These are phyloP conservation scores for Ia io DNA, from an alignment of 2,113 vertebrate genomes.

Conservation along the genomic window DNA sequence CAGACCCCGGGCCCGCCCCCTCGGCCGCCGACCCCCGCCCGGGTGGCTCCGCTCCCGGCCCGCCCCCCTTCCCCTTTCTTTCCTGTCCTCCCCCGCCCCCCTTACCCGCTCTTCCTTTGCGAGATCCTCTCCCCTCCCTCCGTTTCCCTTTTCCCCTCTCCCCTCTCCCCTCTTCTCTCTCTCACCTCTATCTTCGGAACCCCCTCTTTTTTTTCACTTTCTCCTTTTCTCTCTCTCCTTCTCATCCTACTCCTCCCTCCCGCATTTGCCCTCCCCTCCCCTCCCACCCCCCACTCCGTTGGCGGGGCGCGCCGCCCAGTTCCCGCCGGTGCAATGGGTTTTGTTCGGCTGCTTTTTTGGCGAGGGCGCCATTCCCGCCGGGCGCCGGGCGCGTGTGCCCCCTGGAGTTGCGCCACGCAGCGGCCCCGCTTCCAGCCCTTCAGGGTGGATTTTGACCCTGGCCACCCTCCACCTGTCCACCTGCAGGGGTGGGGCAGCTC, in stretches of 20 bases:
- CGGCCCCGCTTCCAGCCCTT: background rate
- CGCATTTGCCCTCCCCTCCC: too few relatives aligned
- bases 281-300: background rate
- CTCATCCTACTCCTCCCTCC: background rate
- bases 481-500: constrained; percentile 35
- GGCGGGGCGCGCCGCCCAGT: background rate
- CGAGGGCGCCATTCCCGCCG: constrained; percentile 56
- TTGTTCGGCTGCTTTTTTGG: background rate
- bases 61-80: background rate
- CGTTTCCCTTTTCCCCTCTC: background rate
- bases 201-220: background rate
- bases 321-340: constrained; percentile 49
- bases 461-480: constrained; percentile 68
- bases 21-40: background rate
- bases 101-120: background rate
- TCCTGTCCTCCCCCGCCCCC: background rate
- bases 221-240: background rate
- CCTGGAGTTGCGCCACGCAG: constrained; percentile 29
- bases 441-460: constrained; percentile 38
- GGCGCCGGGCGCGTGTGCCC: constrained; percentile 32
- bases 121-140: background rate
- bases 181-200: background rate
- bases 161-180: background rate
- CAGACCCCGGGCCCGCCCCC: background rate
- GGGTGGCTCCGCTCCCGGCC: background rate